Evolutionary conservation across 1,140 invertebrate genomes (phyloP).

Genomic region (Pseudobourletiella spinata): DNA sequence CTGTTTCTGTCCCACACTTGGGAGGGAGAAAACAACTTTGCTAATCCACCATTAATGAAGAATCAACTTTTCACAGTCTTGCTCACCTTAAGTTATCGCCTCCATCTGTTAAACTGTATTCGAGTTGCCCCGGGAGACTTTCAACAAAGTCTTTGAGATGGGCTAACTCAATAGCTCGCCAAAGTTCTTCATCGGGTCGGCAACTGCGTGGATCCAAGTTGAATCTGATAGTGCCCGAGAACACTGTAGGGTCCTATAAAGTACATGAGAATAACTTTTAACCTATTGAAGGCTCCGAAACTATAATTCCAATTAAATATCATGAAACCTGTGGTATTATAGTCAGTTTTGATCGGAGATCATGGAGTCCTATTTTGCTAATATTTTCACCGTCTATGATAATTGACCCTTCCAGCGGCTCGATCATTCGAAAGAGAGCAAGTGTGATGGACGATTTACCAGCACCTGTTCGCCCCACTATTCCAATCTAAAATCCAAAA

Average conservation of each 20-base stretch:
- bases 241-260: slow-evolving; percentile 45
- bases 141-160: slow-evolving; percentile 44
- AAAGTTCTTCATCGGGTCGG: slow-evolving; percentile 42
- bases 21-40: no score
- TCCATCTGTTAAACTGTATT: slow-evolving; percentile 44
- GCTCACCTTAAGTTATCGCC: slow-evolving; percentile 44
- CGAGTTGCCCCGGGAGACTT: slow-evolving; percentile 39
- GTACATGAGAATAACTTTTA: no score
- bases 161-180: slow-evolving; percentile 44
- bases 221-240: slow-evolving; percentile 42
- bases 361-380: slow-evolving; percentile 36
- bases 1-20: no score
- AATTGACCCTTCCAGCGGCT: slow-evolving; percentile 36
- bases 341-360: slow-evolving; percentile 42
- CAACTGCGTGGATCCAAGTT: slow-evolving; percentile 46
- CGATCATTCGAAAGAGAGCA: no score
- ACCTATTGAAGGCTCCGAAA: no score
- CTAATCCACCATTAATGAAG: no score
- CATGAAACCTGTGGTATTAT: slow-evolving; percentile 54
- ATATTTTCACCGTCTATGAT: slow-evolving; percentile 42
- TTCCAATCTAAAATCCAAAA: no score
- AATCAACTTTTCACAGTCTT: no score
- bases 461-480: no score
- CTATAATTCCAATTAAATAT: no score
- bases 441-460: no score